These are phyloP conservation scores for Capra hircus DNA, from an alignment of 2,113 vertebrate genomes.

Conservation along the genomic window DNA sequence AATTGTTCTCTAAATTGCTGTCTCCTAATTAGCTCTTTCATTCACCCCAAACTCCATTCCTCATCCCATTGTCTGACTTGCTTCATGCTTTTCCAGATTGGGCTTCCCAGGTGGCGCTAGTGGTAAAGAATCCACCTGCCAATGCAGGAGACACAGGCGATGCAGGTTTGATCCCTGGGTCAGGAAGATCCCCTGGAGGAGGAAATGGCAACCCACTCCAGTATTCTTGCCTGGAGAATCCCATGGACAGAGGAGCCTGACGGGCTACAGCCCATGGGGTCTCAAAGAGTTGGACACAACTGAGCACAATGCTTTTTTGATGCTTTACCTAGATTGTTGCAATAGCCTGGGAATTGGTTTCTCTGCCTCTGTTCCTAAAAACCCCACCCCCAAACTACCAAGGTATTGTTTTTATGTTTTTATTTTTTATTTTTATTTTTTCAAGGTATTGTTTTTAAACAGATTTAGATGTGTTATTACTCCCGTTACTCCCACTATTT, in stretches of 20 bases:
- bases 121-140: background rate
- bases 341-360: background rate
- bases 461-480: background rate
- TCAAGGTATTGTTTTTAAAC: background rate
- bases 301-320: background rate
- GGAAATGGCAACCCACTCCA: background rate
- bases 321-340: background rate
- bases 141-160: background rate
- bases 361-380: background rate
- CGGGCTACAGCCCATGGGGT: background rate
- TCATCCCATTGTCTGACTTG: background rate
- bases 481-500: background rate
- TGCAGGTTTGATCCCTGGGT: background rate
- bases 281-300: background rate
- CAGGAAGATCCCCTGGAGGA: background rate
- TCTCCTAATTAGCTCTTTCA: background rate
- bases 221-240: background rate
- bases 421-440: background rate
- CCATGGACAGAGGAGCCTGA: background rate
- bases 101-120: background rate
- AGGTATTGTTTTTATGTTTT: constrained; percentile 24
- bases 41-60: background rate
- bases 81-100: background rate
- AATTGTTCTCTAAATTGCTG: background rate
- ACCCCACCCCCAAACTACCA: background rate